Conservation (phyloP, 2,797 vertebrate genomes). For the Loris lydekkerianus region DNA sequence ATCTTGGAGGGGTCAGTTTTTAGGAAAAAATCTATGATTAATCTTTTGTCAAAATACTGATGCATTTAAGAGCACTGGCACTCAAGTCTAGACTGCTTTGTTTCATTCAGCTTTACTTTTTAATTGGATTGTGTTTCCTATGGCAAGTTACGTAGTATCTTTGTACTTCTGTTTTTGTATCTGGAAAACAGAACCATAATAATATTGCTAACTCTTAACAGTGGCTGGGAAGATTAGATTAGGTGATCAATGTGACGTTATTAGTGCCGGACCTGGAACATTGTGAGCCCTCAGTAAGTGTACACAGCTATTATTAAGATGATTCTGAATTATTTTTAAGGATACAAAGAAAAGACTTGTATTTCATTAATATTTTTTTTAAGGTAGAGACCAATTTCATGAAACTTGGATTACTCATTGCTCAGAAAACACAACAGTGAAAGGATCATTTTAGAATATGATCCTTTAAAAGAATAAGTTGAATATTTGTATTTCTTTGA, state of each 20-base stretch:
- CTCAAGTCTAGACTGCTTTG: not conserved
- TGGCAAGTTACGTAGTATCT: not conserved
- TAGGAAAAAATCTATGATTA: not conserved
- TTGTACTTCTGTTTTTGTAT: not conserved
- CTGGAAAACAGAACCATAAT: not conserved
- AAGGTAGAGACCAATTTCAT: not conserved
- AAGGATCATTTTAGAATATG: not conserved
- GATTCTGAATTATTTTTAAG: constrained; percentile 37
- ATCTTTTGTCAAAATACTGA: not conserved
- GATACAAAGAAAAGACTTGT: not conserved
- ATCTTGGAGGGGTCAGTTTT: not conserved
- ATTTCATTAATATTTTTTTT: constrained; percentile 1
- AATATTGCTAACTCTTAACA: not conserved
- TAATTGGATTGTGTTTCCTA: not conserved
- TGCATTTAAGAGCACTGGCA: not conserved
- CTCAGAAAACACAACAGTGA: not conserved
- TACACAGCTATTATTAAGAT: not conserved
- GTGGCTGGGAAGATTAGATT: not conserved
- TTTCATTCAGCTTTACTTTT: not conserved
- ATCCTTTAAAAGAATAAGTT: not conserved
- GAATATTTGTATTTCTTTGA: not conserved
- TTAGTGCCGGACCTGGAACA: not conserved
- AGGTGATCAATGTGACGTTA: not conserved
- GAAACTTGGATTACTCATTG: not conserved
- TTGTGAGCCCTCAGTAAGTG: not conserved